Evolutionary conservation across 2,113 vertebrate genomes (phyloP), one percentile per base, ranked within the genome.

Genomic region (Cephalopholis sonnerati): DNA sequence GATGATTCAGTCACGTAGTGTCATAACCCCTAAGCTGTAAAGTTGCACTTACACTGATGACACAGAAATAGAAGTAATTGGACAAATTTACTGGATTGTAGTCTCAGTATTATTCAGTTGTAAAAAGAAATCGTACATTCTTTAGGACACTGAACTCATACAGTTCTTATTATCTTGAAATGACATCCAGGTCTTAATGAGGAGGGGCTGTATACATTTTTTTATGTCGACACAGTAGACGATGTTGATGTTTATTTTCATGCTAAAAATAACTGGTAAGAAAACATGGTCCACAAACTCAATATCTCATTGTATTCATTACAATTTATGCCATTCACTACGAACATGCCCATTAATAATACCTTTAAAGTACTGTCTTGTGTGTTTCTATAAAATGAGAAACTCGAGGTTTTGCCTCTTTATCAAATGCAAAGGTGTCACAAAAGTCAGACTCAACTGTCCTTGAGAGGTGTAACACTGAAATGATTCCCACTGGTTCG

Each of bases 401-500:
- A 80, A 68, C 29, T 83, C 79, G 81, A 83, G 82, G 73, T 75
- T 83, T 70, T 79, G 46, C 73, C 16, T 73, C 59, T 48, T 25
- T 81, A 58, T 57, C 17, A 48, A 15, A 36, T 77, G 36, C 64
- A 20, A 81, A 81, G 51, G 32, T 64, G 39, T 78, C 77, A 55
- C 36, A 68, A 68, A 82, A 44, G 55, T 36, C 32, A 29, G 57
- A 84, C 48, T 77, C 16, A 1, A 11, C 29, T 77, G 82, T 79
- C 81, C 83, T 81, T 87, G 74, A 67, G 54, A 64, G 81, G 65
- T 67, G 51, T 46, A 59, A 80, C 50, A 79, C 74, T 79, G 18
- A 77, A 77, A 85, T 70, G 12, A 65, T 8, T 83, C 24, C 44
- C 39, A 39, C 32, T 62, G 39, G 53, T 72, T 79, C 70, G 68